Evolutionary conservation across 2,113 vertebrate genomes (phyloP).

Genomic region (Glaucomys volans): DNA sequence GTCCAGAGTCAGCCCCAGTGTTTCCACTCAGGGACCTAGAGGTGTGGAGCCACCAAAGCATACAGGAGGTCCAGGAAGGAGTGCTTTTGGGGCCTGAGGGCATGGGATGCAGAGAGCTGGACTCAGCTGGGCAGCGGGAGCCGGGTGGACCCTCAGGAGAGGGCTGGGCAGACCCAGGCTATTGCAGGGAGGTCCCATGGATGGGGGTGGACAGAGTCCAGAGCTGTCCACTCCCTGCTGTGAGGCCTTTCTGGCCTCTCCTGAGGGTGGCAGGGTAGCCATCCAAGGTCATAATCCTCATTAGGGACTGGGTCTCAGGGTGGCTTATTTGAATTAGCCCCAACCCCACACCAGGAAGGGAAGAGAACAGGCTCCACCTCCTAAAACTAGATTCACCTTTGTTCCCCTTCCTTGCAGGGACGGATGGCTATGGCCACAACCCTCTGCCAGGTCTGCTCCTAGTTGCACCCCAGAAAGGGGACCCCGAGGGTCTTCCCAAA

Average conservation of each 20-base stretch:
- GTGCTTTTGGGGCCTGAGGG: neutral
- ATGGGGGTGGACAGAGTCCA: no score
- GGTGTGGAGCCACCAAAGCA: neutral
- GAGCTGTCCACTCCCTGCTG: no score
- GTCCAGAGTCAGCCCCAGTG: neutral
- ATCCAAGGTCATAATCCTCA: no score
- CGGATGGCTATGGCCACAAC: no score
- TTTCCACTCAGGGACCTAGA: neutral
- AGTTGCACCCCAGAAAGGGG: rapidly evolving
- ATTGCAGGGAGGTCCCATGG: neutral
- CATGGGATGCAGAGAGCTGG: neutral
- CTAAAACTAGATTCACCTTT: neutral
- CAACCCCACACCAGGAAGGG: neutral
- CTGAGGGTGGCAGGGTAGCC: no score
- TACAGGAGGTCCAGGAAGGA: neutral
- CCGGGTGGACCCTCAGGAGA: neutral
- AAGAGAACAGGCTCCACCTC: neutral
- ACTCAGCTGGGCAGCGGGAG: neutral
- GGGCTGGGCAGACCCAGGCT: neutral
- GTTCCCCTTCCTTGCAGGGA: neutral
- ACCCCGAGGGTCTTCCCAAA: neutral
- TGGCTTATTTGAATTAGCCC: neutral
- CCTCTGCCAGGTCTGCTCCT: neutral
- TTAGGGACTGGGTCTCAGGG: no score
- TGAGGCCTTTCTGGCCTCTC: no score